These are phyloP conservation scores for Sarcophaga bullata DNA, from an alignment of 1,140 invertebrate species.

Conservation along the genomic window DNA sequence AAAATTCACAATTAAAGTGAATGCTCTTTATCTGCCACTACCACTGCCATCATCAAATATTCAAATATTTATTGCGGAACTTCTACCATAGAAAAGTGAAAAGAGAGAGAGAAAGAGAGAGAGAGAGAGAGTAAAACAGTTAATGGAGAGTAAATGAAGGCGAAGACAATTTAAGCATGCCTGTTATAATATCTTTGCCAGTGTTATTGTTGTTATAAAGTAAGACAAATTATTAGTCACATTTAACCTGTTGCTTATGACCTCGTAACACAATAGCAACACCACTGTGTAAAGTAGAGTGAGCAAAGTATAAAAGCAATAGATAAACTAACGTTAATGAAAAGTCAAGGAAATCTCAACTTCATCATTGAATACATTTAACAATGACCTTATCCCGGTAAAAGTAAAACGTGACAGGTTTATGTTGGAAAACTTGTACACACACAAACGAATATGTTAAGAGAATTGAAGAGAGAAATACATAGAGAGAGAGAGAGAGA, in stretches of 20 bases:
- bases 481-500: neutral
- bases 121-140: too few relatives aligned
- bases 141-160: too few relatives aligned
- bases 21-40: too few relatives aligned
- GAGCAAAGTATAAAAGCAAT: neutral
- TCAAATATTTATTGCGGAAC: too few relatives aligned
- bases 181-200: too few relatives aligned
- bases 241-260: conserved; percentile 36
- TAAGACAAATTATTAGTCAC: conserved; percentile 31
- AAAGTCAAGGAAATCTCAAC: conserved; percentile 27
- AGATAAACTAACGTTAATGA: conserved; percentile 31
- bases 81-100: too few relatives aligned
- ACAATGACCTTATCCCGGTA: conserved; percentile 40
- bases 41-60: too few relatives aligned
- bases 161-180: too few relatives aligned
- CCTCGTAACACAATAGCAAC: neutral
- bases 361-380: neutral
- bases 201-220: neutral
- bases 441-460: neutral
- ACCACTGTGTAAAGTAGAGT: neutral
- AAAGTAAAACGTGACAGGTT: conserved; percentile 18
- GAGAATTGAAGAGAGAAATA: neutral
- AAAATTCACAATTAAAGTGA: too few relatives aligned
- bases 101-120: too few relatives aligned
- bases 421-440: neutral